Conservation (phyloP, 2,113 vertebrate genomes). For the Anarrhichthys ocellatus region DNA sequence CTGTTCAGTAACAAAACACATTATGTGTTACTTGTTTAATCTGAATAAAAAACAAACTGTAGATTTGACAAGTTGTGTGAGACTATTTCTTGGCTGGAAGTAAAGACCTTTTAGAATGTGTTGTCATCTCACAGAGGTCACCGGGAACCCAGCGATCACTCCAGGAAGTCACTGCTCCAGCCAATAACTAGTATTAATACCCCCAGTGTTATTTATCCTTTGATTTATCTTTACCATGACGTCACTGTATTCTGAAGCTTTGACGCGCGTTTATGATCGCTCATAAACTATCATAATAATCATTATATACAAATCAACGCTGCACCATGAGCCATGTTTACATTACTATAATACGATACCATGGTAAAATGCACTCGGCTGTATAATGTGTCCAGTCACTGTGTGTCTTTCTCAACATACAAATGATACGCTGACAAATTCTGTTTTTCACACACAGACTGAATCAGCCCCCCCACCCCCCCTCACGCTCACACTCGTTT, state of each 20-base stretch:
- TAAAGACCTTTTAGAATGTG: neutral
- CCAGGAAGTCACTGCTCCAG: too few relatives aligned
- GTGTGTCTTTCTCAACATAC: neutral
- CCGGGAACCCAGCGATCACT: neutral
- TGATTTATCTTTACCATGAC: neutral
- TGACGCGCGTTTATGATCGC: neutral
- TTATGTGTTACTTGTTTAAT: neutral
- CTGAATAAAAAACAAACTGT: neutral
- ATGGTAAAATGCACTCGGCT: neutral
- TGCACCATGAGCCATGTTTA: neutral
- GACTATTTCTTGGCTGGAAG: neutral
- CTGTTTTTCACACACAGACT: conserved; percentile 7
- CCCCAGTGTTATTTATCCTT: neutral
- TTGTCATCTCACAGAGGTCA: too few relatives aligned
- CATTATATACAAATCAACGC: neutral
- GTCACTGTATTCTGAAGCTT: neutral
- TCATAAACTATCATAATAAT: neutral
- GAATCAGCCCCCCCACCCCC: conserved; percentile 22
- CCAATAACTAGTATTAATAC: too few relatives aligned
- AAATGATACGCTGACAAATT: neutral
- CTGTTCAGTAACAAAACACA: neutral
- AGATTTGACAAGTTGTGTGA: neutral
- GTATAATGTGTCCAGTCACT: neutral
- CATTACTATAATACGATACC: neutral
- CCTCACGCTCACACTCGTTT: conserved; percentile 11